A percentile compares a stretch with the other conserved stretches of the same genome.
Evolutionary conservation across 2,797 vertebrate genomes (phyloP).

Genomic region (Anas flavirostris): DNA sequence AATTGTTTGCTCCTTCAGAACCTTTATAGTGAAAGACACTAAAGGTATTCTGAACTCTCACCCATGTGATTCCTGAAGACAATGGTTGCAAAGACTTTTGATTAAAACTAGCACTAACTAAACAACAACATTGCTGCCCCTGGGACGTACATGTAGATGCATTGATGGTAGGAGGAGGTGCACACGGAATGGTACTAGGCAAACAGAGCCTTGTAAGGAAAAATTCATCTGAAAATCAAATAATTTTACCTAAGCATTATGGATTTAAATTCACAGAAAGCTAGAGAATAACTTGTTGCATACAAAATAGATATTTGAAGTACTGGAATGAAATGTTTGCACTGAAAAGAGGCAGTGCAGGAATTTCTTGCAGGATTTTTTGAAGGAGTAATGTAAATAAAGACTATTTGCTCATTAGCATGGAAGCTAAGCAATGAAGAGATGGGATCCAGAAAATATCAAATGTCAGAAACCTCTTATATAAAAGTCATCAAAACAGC

Average conservation of each 20-base stretch:
- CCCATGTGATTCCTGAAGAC: not conserved
- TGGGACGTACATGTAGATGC: not conserved
- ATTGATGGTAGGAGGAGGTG: not conserved
- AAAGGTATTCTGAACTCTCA: not conserved
- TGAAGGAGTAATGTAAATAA: not conserved
- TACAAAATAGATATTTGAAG: not conserved
- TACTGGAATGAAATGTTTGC: not conserved
- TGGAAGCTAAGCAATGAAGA: not conserved
- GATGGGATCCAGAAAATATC: not conserved
- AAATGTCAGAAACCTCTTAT: not conserved
- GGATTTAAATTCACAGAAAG: not conserved
- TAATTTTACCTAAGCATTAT: not conserved
- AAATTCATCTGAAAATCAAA: not conserved
- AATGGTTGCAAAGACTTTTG: not conserved
- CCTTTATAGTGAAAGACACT: not conserved
- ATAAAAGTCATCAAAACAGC: not conserved
- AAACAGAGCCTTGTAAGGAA: not conserved
- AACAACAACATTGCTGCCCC: not conserved
- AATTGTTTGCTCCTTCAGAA: not conserved
- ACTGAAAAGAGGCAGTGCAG: not conserved
- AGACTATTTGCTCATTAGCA: not conserved
- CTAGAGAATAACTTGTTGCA: not conserved
- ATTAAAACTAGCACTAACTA: not conserved
- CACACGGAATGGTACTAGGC: not conserved
- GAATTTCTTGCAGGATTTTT: not conserved